A percentile compares a stretch with the other conserved stretches of the same genome.
Conservation (phyloP, 2,888 invertebrate species). For the Synanthedon myopaeformis region DNA sequence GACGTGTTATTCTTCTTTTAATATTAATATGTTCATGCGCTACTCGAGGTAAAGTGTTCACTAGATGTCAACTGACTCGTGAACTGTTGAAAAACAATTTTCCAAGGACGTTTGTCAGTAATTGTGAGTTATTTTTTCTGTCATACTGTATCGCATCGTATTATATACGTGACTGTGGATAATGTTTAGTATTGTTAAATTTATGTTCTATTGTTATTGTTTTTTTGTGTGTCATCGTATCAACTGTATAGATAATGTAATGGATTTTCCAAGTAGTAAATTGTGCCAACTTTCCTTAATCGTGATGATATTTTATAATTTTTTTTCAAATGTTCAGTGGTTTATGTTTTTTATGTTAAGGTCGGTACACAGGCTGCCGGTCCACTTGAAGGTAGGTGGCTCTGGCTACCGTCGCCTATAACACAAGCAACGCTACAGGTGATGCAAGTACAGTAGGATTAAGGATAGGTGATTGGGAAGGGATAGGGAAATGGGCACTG, state of each 20-base stretch:
- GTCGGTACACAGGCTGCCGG: no score
- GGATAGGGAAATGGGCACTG: no score
- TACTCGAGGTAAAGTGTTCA: conserved; percentile 67
- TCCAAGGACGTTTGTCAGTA: conserved; percentile 75
- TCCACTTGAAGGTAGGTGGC: no score
- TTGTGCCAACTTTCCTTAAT: not conserved
- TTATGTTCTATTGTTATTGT: not conserved
- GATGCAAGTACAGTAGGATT: no score
- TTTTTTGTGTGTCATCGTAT: not conserved
- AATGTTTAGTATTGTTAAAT: not conserved
- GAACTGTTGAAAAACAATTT: conserved; percentile 74
- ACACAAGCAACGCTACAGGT: no score
- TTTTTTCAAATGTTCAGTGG: not conserved
- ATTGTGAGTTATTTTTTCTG: conserved; percentile 68
- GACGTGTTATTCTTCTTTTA: conserved; percentile 27
- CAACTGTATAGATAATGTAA: not conserved
- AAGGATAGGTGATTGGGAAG: no score
- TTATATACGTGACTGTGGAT: not conserved
- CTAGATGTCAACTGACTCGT: conserved; percentile 76
- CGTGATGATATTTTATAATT: not conserved
- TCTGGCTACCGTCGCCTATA: no score
- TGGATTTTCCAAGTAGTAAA: not conserved
- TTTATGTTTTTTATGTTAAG: no score
- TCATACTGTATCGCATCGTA: not conserved
- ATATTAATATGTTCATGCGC: conserved; percentile 27